Evolutionary conservation across 2,113 vertebrate species (phyloP), one percentile per base, ranked within the genome.

Genomic region (Sialia sialis): DNA sequence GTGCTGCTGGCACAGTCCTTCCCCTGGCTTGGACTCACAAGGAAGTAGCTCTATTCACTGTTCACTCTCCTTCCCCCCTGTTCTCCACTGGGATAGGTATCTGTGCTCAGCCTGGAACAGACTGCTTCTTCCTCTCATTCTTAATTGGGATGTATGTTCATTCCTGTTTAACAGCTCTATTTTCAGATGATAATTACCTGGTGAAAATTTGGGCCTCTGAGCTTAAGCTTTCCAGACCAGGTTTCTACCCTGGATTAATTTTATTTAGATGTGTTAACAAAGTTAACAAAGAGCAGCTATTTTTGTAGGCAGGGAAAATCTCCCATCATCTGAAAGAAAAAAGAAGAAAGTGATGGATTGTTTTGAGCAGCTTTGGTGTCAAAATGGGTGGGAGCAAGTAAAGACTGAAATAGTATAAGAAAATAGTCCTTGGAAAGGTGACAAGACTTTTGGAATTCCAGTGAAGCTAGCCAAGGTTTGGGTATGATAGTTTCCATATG

Each of bases 401-500:
- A 85, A 84, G 83, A 64, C 51, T 84, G 78, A 95, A 96, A 90
- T 44, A 36, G 64, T 68, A 80, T 52, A 95, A 77, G 91, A 93
- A 93, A 95, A 91, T 72, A 89, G 70, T 32, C 69, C 22, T 92
- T 94, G 87, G 90, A 94, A 80, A 91, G 39, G 36, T 22, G 6
- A 78, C 3, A 52, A 85, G 36, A 30, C 44, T 91, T 90, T 90
- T 7, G 30, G 82, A 90, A 73, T 94, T 95, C 66, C 72, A 82
- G 59, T 43, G 75, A 85, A 85, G 66, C 69, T 76, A 84, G 92
- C 93, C 94, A 96, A 83, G 56, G 25, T 77, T 63, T 92, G 52
- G 36, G 56, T 51, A 82, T 95, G 88, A 96, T 96, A 26, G 41
- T 67, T 96, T 93, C 85, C 93, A 93, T 88, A 93, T 83, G 90